These are phyloP conservation scores for Clupea harengus DNA, from an alignment of 2,113 vertebrate species.

Conservation along the genomic window DNA sequence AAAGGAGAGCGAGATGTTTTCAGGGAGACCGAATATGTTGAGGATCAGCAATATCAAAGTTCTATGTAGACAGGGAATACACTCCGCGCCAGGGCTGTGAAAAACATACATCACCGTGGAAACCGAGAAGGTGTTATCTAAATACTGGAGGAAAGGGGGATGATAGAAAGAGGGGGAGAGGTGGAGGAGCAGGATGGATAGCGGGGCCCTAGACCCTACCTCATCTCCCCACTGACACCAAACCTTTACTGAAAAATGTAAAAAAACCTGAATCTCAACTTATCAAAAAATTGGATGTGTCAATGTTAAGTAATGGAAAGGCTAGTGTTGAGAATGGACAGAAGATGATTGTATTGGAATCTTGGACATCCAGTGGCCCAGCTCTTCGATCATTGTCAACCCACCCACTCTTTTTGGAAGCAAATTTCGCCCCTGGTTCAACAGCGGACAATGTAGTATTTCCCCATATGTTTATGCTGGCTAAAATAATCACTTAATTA, in stretches of 20 bases:
- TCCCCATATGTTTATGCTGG: background rate
- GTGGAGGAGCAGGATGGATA: background rate
- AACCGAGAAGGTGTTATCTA: slow-evolving; percentile 72
- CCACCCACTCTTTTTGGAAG: background rate
- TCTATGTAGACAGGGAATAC: background rate
- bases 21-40: background rate
- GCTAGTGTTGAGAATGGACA: background rate
- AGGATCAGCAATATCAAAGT: background rate
- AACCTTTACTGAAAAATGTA: too few relatives aligned
- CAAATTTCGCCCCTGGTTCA: too few relatives aligned
- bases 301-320: background rate
- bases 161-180: slow-evolving; percentile 49
- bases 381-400: background rate
- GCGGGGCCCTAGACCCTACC: slow-evolving; percentile 43
- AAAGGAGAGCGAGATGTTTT: too few relatives aligned
- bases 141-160: slow-evolving; percentile 52
- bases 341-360: background rate
- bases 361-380: background rate
- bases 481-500: background rate
- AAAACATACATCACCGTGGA: slow-evolving; percentile 68
- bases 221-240: slow-evolving; percentile 29
- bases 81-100: slow-evolving; percentile 54
- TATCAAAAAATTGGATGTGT: background rate
- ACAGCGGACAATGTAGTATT: too few relatives aligned
- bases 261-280: too few relatives aligned